Conservation (phyloP, 2,888 invertebrate species). For the Artemia sinica region DNA sequence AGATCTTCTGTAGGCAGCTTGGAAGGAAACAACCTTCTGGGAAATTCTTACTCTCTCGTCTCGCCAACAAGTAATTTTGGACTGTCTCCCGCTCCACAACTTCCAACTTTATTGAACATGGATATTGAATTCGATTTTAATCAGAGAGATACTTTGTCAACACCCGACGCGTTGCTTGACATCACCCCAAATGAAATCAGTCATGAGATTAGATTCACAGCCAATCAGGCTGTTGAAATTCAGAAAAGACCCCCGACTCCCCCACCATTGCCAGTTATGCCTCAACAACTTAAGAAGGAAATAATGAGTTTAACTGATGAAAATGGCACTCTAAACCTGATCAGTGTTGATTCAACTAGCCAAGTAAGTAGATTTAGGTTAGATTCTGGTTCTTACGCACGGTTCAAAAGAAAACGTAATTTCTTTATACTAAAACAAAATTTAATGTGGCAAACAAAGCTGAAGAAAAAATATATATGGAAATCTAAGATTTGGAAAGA, state of each 20-base stretch:
- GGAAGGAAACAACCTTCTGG: constrained; percentile 17
- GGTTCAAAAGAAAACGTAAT: too few relatives aligned
- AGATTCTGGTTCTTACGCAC: too few relatives aligned
- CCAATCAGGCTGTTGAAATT: constrained; percentile 15
- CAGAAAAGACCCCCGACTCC: constrained; percentile 18
- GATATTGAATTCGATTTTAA: constrained; percentile 28
- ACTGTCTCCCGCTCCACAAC: constrained; percentile 24
- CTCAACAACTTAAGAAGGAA: background rate
- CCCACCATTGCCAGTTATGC: constrained; percentile 17
- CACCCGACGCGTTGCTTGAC: constrained; percentile 17
- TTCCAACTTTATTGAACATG: constrained; percentile 32
- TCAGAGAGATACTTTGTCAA: background rate
- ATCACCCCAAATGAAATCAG: constrained; percentile 25
- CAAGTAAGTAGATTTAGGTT: background rate
- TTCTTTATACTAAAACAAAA: too few relatives aligned
- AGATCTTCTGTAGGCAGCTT: constrained; percentile 20
- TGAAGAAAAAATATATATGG: too few relatives aligned
- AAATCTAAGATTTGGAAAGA: too few relatives aligned
- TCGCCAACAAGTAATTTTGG: constrained; percentile 7
- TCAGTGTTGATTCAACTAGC: background rate
- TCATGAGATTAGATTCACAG: constrained; percentile 6
- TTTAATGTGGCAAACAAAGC: too few relatives aligned
- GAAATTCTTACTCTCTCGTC: background rate
- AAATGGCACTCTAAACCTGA: background rate
- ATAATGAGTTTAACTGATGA: constrained; percentile 8